Evolutionary conservation across 92 coral and sea anemone genomes (phyloP), one percentile per base, ranked within the genome.

Genomic region (Porites rus): DNA sequence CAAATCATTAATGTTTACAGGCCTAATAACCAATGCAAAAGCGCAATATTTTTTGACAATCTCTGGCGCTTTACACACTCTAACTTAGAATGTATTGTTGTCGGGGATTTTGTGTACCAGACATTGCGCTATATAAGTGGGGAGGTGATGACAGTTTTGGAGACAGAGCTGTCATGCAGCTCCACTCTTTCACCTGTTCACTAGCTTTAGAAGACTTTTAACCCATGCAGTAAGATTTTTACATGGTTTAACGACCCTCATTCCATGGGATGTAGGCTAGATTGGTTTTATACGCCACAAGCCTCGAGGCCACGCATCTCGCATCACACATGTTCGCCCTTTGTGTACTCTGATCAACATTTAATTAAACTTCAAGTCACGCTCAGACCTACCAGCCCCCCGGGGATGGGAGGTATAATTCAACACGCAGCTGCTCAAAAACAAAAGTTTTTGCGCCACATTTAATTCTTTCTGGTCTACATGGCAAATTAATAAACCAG

Each of bases 391-490:
- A 56, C 68, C 4, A 53, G 25, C 56, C 0, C 79, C 69, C 1
- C 18, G 76, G 0, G 85, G 85, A 8, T 75, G 54, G 6, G 85
- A 79, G 8, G 67, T 77, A 25, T 86, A 86, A n/a, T 31, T 86
- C 0, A 86, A 86, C 51, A 20, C 56, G 18, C 7, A 3, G 0
- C 21, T 28, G 12, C 51, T 79, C 8, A 50, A 79, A 8, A 74
- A 75, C 3, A 59, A 65, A 1, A 6, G 14, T 8, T 65, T 86
- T 43, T 54, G 70, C 7, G 6, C 31, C 0, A 24, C 7, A 6
- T 38, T 86, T 0, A 19, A 56, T 7, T 10, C 53, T 73, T 86
- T 77, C 64, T 86, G 89, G 89, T 4, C 77, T 14, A 51, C 10
- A 21, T 86, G 89, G 84, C n/a, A 20, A 7, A 1, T 1, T 0